Base-by-base conservation (phyloP, 2,797 vertebrate species). In the Brachyrhaphis roseni region DNA sequence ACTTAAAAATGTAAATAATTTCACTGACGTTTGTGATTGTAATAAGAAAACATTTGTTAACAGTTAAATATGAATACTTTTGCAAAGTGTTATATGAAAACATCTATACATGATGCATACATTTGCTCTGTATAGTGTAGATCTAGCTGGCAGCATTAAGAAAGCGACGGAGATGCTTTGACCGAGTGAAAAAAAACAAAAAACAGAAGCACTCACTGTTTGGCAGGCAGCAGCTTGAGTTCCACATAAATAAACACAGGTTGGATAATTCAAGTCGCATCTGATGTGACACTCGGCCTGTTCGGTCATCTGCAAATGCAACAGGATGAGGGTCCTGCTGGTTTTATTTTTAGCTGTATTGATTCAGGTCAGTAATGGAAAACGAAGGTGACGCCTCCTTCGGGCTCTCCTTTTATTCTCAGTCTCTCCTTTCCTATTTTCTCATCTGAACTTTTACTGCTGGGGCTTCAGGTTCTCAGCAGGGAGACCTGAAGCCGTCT, bases 321-420 rank as follows among this genome's bases (percentile, higher is more conserved):
- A 31, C 47, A 49, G 57, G 77, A 90, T 77, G 82, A 64, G 73
- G 80, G 83, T 88, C 81, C 80, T 86, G 80, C 78, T 31, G 57
- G 0, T 53, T 81, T 88, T 89, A 91, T 91, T 89, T 91, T 90
- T 89, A 91, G 80, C 55, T 66, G 4, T 26, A 90, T 92, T 76
- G 76, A 92, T 90, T 80, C 72, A 70, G 84, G 74, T 62, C 83
- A 75, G 82, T 85, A 83, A 91, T 88, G 84, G 85, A 89, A 91
- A 88, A 79, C 34, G 46, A 76, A 88, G 80, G 77, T 12, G 88
- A 86, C 43, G 80, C 78, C 80, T 85, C 70, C 76, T 87, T 78
- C 26, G 1, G 79, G 86, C 83, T 68, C 1, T 43, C 82, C 74
- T 80, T 78, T 84, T 80, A 82, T 84, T 79, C 39, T 16, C 23